These are phyloP conservation scores for Xanthia togata DNA, from an alignment of 2,888 invertebrate genomes.

Conservation along the genomic window DNA sequence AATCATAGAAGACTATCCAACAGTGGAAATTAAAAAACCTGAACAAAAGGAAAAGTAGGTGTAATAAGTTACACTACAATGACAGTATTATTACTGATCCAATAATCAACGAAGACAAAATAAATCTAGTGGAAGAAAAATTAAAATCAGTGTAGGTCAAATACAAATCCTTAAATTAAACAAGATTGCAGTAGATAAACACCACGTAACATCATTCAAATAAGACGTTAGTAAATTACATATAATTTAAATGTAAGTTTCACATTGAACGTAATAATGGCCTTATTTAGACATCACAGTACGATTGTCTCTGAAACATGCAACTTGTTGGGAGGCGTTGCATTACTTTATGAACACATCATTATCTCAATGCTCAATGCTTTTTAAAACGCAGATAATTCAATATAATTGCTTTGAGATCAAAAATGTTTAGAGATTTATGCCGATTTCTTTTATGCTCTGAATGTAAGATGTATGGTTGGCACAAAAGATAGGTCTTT, in stretches of 20 bases:
- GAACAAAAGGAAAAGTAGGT: background rate
- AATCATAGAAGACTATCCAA: background rate
- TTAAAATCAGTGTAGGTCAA: conserved; percentile 2
- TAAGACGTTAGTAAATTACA: conserved; percentile 46
- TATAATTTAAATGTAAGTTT: conserved; percentile 63
- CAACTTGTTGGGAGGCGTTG: conserved; percentile 41
- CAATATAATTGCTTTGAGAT: conserved; percentile 30
- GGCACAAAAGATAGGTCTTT: background rate
- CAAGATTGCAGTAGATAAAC: conserved; percentile 37
- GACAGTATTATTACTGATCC: background rate
- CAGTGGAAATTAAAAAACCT: background rate
- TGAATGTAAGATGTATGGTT: conserved; percentile 2
- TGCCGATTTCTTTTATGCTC: conserved; percentile 12
- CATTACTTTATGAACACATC: conserved; percentile 43
- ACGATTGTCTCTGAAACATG: conserved; percentile 47
- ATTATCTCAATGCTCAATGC: conserved; percentile 48
- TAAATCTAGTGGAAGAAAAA: background rate
- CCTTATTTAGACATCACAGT: conserved; percentile 49
- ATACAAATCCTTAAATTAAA: conserved; percentile 7
- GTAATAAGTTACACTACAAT: too few species aligned
- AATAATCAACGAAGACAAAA: background rate
- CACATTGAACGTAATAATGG: conserved; percentile 50
- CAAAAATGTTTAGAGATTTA: conserved; percentile 8
- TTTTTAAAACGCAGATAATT: conserved; percentile 36
- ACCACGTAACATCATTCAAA: conserved; percentile 31